Evolutionary conservation across 2,113 vertebrate genomes (phyloP).

Genomic region (Sceloporus tristichus): DNA sequence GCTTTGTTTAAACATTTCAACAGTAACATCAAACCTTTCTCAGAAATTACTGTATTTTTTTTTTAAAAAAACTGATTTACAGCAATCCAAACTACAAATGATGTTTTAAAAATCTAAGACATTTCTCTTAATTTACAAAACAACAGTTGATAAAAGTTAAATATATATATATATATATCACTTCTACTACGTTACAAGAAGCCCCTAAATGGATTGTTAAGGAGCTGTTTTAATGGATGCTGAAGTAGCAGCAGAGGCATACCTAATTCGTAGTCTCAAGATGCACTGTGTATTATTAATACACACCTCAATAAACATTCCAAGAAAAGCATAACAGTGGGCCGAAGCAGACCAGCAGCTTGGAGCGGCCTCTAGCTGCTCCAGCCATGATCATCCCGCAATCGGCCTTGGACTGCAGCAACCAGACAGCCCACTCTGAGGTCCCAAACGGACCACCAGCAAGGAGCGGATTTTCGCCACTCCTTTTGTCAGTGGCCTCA

Average conservation of each 20-base stretch:
- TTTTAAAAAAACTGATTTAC: not conserved
- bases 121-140: conserved; percentile 1
- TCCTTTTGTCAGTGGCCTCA: too few species aligned
- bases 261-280: not conserved
- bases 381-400: too few species aligned
- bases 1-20: not conserved
- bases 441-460: too few species aligned
- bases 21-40: not conserved
- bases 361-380: too few species aligned
- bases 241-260: conserved; percentile 2
- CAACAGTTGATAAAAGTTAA: not conserved
- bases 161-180: not conserved
- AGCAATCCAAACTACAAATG: not conserved
- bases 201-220: not conserved
- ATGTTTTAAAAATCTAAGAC: not conserved
- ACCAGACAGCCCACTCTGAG: too few species aligned
- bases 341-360: too few species aligned
- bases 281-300: not conserved
- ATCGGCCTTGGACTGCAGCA: too few species aligned
- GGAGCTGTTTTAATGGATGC: conserved; percentile 26
- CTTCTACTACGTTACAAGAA: conserved; percentile 7
- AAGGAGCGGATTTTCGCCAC: too few species aligned
- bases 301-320: conserved; percentile 21
- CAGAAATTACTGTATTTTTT: not conserved
- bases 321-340: not conserved